Evolutionary conservation across 2,888 invertebrate genomes (phyloP).

Genomic region (Lasioglossum lativentre): DNA sequence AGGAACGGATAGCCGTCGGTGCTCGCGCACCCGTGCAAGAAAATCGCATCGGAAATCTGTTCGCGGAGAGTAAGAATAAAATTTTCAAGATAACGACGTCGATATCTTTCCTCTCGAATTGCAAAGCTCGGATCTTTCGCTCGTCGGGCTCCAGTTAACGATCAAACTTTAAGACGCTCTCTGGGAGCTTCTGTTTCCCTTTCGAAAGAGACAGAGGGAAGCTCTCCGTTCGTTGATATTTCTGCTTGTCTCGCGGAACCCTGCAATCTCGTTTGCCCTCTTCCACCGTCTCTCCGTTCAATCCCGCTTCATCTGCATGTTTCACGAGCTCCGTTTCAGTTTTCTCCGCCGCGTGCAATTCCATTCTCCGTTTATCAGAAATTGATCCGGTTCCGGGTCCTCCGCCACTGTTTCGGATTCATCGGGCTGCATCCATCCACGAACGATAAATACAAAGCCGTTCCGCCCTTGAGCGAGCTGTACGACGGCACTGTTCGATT

Average conservation of each 20-base stretch:
- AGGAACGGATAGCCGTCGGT: not conserved
- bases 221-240: not conserved
- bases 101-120: conserved; percentile 1
- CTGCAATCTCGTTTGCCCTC: not conserved
- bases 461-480: not conserved
- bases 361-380: conserved; percentile 25
- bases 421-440: not conserved
- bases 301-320: conserved; percentile 21
- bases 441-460: not conserved
- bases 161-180: conserved; percentile 12
- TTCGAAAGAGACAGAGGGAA: not conserved
- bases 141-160: not conserved
- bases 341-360: conserved; percentile 4
- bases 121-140: not conserved
- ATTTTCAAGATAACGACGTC: conserved; percentile 12
- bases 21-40: not conserved
- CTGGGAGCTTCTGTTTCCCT: not conserved
- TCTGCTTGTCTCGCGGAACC: conserved; percentile 1
- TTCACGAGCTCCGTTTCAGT: conserved; percentile 17
- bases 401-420: not conserved
- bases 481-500: not conserved
- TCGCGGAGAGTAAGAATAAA: not conserved
- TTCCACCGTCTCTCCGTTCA: not conserved
- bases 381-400: conserved; percentile 5
- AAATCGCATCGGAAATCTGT: not conserved